These are phyloP conservation scores for Electrona antarctica DNA, from an alignment of 2,113 vertebrate species.

Conservation along the genomic window DNA sequence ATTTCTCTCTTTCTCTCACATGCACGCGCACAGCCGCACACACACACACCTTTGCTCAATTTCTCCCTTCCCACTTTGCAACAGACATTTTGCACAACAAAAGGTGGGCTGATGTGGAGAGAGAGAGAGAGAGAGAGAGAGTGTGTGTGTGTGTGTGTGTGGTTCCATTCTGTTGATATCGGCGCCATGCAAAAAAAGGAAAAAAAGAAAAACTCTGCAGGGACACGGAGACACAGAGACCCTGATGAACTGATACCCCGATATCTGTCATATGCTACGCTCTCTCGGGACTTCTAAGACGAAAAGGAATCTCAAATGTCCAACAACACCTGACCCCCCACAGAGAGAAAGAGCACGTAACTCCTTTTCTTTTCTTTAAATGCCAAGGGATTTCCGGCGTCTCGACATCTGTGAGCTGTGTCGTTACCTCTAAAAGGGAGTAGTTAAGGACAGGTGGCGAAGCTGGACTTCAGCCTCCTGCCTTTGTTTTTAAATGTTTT, in stretches of 20 bases:
- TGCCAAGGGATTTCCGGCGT: slow-evolving; percentile 49
- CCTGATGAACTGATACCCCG: slow-evolving; percentile 37
- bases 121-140: no score
- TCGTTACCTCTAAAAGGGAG: slow-evolving; percentile 58
- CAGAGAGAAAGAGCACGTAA: slow-evolving; percentile 14
- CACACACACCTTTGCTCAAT: not conserved
- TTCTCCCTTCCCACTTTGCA: not conserved
- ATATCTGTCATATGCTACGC: slow-evolving; percentile 47
- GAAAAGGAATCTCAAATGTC: slow-evolving; percentile 45
- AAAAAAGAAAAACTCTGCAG: no score
- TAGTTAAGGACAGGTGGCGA: slow-evolving; percentile 56
- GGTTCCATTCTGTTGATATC: slow-evolving; percentile 14
- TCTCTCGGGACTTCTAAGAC: slow-evolving; percentile 48
- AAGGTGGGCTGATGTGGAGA: slow-evolving; percentile 25
- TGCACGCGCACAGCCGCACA: no score
- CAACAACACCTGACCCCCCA: slow-evolving; percentile 17
- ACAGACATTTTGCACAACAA: slow-evolving; percentile 11
- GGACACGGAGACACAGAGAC: slow-evolving; percentile 13
- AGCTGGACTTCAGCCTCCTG: slow-evolving; percentile 75
- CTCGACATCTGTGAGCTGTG: slow-evolving; percentile 42
- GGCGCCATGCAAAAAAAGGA: slow-evolving; percentile 40
- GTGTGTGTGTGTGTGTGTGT: not conserved
- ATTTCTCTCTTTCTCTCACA: not conserved
- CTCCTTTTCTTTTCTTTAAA: not conserved
- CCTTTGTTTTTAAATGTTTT: slow-evolving; percentile 29